Conservation (phyloP, 2,888 invertebrate genomes). For the Orthosia cruda region DNA sequence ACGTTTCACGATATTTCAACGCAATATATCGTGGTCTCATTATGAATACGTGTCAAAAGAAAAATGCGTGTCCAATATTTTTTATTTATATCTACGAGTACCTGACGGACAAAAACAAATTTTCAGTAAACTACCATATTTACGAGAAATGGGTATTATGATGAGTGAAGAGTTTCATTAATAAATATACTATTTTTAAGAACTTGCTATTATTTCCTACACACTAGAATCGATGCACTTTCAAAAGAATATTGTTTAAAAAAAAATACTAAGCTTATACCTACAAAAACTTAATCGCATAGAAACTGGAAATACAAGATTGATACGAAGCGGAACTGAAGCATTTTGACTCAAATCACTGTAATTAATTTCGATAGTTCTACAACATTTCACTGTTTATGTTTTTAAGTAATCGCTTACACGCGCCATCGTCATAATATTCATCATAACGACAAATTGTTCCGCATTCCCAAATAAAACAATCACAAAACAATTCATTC, state of each 20-base stretch:
- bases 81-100: too few relatives aligned
- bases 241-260: background rate
- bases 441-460: constrained; percentile 6
- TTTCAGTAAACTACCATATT: too few relatives aligned
- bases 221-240: too few relatives aligned
- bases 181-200: background rate
- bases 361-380: constrained; percentile 31
- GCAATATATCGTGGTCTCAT: too few relatives aligned
- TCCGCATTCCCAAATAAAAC: constrained; percentile 5
- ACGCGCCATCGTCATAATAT: constrained; percentile 33
- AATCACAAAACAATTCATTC: constrained; percentile 27
- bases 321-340: constrained; percentile 28
- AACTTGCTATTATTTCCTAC: background rate
- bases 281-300: background rate
- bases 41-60: too few relatives aligned
- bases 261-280: background rate
- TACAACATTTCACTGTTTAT: constrained; percentile 28
- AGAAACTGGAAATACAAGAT: constrained; percentile 12
- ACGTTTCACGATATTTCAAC: too few relatives aligned
- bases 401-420: constrained; percentile 29
- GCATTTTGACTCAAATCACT: constrained; percentile 27
- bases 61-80: too few relatives aligned
- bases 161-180: background rate
- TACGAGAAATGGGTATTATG: constrained; percentile 15
- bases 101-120: too few relatives aligned